A percentile compares a stretch with the other conserved stretches of the same genome.
phyloP scores from a whole-genome alignment of 2,888 invertebrate genomes.

The Timema podura region DNA sequence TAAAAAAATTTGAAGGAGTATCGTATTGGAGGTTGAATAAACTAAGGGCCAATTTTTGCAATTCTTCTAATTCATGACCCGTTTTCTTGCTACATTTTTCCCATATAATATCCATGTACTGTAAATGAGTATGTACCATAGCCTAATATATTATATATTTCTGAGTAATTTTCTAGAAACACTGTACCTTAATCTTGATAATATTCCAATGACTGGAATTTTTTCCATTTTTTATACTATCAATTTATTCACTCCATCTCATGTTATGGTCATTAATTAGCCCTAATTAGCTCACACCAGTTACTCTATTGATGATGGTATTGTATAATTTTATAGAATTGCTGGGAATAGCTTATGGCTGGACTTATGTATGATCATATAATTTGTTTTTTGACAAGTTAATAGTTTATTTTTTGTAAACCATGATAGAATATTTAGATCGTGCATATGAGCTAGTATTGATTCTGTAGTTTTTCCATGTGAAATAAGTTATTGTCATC shows the following conservation, averaged over 20 bases:
- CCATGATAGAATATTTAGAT: background rate
- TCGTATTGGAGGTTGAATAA: too few relatives aligned
- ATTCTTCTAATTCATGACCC: background rate
- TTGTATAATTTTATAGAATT: too few relatives aligned
- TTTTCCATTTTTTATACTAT: background rate
- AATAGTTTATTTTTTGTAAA: background rate
- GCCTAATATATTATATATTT: background rate
- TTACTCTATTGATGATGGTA: too few relatives aligned
- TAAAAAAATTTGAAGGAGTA: too few relatives aligned
- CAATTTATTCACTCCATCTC: too few relatives aligned
- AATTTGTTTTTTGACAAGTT: background rate
- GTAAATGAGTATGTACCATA: background rate
- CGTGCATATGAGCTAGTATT: background rate
- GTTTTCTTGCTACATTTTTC: background rate
- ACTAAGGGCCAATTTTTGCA: background rate
- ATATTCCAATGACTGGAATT: background rate
- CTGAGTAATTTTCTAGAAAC: background rate
- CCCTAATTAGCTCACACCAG: too few relatives aligned
- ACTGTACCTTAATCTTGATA: background rate
- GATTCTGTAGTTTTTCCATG: background rate
- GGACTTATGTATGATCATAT: background rate
- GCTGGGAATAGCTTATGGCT: too few relatives aligned
- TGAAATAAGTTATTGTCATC: background rate
- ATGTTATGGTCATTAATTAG: too few relatives aligned
- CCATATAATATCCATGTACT: background rate